Conservation (phyloP, 2,113 vertebrate species). For the Mionectes macconnelli region DNA sequence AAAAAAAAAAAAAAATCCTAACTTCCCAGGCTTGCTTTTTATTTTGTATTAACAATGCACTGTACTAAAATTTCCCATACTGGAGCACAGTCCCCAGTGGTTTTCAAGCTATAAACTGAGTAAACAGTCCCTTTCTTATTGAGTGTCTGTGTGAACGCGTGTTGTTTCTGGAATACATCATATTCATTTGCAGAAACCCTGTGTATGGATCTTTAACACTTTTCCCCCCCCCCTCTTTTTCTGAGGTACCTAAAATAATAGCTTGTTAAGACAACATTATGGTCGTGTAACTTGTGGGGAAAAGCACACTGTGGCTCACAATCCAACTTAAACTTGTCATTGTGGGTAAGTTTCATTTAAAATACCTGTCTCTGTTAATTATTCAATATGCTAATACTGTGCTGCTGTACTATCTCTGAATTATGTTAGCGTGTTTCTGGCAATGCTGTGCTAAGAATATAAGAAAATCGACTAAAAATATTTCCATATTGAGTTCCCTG, state of each 20-base stretch:
- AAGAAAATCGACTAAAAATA: constrained; percentile 18
- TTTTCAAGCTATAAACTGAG: constrained; percentile 72
- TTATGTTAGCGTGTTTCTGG: constrained; percentile 39
- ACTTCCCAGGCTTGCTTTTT: constrained; percentile 72
- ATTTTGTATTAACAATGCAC: constrained; percentile 72
- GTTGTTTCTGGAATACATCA: constrained; percentile 70
- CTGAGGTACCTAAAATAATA: constrained; percentile 26
- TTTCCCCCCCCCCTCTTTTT: not conserved
- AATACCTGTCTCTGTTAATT: constrained; percentile 50
- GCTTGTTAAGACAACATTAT: constrained; percentile 10
- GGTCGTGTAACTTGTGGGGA: constrained; percentile 28
- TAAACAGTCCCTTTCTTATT: constrained; percentile 72
- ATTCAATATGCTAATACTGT: constrained; percentile 27
- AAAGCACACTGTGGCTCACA: constrained; percentile 46
- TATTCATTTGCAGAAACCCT: constrained; percentile 69
- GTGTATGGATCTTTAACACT: constrained; percentile 61
- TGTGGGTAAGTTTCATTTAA: constrained; percentile 57
- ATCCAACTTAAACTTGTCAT: constrained; percentile 46
- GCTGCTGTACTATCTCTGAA: constrained; percentile 24
- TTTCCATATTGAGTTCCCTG: not conserved
- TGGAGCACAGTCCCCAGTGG: constrained; percentile 67
- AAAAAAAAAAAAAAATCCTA: constrained; percentile 63
- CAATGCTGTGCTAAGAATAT: not conserved
- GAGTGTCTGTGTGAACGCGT: constrained; percentile 65
- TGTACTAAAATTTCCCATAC: constrained; percentile 71